Percentiles rank a stretch among this genome's conserved stretches.
phyloP scores from a whole-genome alignment of 1,140 invertebrate species.

The Paramacrobiotus metropolitanus region DNA sequence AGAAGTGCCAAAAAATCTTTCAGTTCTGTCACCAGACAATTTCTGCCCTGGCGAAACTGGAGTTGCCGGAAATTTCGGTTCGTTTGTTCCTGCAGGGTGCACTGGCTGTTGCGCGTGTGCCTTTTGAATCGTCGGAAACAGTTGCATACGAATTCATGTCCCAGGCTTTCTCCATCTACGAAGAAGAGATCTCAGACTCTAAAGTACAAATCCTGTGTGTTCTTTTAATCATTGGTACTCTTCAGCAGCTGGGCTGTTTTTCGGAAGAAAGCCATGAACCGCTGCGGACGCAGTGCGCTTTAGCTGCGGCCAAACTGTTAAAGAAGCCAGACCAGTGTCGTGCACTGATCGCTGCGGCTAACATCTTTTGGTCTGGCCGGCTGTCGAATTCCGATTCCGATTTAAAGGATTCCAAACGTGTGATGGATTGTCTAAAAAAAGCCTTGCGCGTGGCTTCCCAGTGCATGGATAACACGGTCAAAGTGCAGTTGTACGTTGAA shows the following conservation, averaged over 20 bases:
- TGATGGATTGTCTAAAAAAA: conserved; percentile 86
- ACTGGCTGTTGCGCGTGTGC: conserved; percentile 66
- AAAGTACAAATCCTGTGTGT: conserved; percentile 88
- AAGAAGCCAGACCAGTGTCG: conserved; percentile 93
- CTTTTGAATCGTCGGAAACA: conserved; percentile 79
- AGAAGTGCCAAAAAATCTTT: conserved; percentile 93
- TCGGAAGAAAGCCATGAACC: conserved; percentile 92
- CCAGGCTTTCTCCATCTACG: conserved; percentile 86
- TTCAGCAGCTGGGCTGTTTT: conserved; percentile 80
- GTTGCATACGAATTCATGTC: conserved; percentile 96
- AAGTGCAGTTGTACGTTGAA: conserved; percentile 83
- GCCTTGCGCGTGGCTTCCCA: conserved; percentile 78
- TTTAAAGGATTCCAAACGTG: conserved; percentile 65
- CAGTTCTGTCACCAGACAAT: conserved; percentile 92
- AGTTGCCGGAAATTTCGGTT: conserved; percentile 70
- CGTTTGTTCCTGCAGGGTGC: conserved; percentile 84
- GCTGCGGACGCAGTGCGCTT: conserved; percentile 68
- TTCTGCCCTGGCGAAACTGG: conserved; percentile 68
- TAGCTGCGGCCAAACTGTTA: conserved; percentile 76
- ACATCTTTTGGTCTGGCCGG: conserved; percentile 88
- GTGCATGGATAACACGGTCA: conserved; percentile 88
- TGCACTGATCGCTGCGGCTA: conserved; percentile 66
- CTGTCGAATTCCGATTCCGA: conserved; percentile 36
- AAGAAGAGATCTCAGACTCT: conserved; percentile 94
- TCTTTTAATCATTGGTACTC: conserved; percentile 75